These are phyloP conservation scores for Coleophora deauratella DNA, from an alignment of 2,888 invertebrate genomes.

Conservation along the genomic window DNA sequence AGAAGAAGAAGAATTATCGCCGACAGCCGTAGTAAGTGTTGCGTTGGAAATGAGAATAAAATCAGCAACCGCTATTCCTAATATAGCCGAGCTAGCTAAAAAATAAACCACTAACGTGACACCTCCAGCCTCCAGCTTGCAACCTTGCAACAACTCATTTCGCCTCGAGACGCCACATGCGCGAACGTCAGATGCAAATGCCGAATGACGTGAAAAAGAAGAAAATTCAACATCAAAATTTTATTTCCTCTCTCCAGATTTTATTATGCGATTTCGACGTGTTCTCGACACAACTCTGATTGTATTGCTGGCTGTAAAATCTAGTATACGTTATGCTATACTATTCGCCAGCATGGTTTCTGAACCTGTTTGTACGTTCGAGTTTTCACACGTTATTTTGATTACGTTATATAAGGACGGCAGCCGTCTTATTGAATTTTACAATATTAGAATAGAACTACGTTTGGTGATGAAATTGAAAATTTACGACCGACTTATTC, in stretches of 20 bases:
- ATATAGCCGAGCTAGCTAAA: slow-evolving; percentile 2
- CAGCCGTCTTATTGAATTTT: neutral
- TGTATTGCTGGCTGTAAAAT: slow-evolving; percentile 44
- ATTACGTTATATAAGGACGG: neutral
- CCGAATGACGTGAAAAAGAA: slow-evolving; percentile 33
- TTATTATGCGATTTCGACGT: slow-evolving; percentile 47
- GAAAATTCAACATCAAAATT: slow-evolving; percentile 45
- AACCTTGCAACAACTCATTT: slow-evolving; percentile 24
- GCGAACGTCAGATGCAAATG: slow-evolving; percentile 48
- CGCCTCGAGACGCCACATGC: slow-evolving; percentile 22
- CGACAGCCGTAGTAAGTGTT: neutral
- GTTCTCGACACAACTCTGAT: slow-evolving; percentile 44
- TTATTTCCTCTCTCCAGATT: slow-evolving; percentile 43
- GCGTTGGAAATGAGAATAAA: neutral
- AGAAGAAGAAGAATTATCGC: no score
- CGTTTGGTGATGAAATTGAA: neutral
- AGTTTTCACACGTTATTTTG: neutral
- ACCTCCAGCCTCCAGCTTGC: slow-evolving; percentile 15
- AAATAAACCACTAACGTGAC: slow-evolving; percentile 5
- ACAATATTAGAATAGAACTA: neutral
- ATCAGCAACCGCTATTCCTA: slow-evolving; percentile 2
- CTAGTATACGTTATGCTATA: slow-evolving; percentile 2
- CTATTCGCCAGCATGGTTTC: neutral
- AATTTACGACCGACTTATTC: no score
- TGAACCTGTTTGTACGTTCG: neutral